Evolutionary conservation across 23 tunicate species (phyloP), one percentile per base, ranked within the genome.

Genomic region (Aplidium turbinatum): DNA sequence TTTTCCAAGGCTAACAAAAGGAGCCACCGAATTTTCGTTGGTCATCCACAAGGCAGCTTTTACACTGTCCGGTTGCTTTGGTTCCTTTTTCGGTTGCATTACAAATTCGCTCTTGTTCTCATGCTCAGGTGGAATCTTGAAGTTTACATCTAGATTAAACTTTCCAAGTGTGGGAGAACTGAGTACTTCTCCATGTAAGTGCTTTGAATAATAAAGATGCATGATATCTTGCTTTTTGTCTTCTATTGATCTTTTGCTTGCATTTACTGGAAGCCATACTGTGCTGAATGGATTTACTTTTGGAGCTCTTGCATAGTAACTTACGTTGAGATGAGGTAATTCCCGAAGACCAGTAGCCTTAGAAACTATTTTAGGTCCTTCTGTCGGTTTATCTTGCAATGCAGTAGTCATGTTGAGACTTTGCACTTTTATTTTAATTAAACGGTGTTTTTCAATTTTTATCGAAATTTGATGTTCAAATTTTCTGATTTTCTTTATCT

Each of bases 1-100:
- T 39, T 87, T 87, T 42, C 95, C 95, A 24, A 80, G 63, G 47
- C 87, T 82, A 35, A 82, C 95, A 58, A 87, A 87, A 5, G 95
- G 95, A 16, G 95, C 87, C 16, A 80, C 47, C 16, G 95, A 87
- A 54, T 87, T 87, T 29, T 35, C 73, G 78, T 73, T 75, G 22
- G 95, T 87, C 95, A 81, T 87, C 95, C 95, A 87, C 86, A 80
- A 81, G 4, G 95, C 95, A 23, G 95, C 95, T 58, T 58, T 81
- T 2, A 87, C 71, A 48, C 78, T 87, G 78, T 75, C 82, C 22
- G 87, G 80, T 31, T 73, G 51, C 0, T n/a, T 76, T 22, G 78
- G 58, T 5, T 63, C 68, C 47, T 71, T 70, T 24, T 5, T 69
- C 19, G 86, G 71, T 16, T 71, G 72, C 48, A 57, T 18, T 5